These are phyloP conservation scores for Ferrisia virgata DNA, from an alignment of 2,888 invertebrate genomes.

Conservation along the genomic window DNA sequence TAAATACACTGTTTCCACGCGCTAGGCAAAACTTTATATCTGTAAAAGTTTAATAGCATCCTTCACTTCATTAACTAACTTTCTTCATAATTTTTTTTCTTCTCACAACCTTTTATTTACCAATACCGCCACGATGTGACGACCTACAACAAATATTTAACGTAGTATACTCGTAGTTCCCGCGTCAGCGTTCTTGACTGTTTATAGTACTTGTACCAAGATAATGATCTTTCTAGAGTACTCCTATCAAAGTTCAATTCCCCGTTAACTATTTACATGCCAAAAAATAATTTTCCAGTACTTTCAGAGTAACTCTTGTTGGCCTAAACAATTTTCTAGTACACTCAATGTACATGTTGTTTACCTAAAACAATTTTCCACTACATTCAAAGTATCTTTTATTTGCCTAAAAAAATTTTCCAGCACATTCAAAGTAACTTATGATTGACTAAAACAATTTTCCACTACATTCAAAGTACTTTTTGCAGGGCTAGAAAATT, in stretches of 20 bases:
- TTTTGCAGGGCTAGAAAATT: no score
- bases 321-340: no score
- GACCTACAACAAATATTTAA: neutral
- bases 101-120: conserved; percentile 9
- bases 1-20: neutral
- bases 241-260: neutral
- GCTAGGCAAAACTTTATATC: conserved; percentile 34
- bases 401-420: no score
- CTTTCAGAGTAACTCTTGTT: no score
- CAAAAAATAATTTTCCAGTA: no score
- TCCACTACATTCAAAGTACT: no score
- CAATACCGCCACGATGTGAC: neutral
- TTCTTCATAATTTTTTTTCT: conserved; percentile 37
- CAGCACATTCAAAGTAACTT: no score
- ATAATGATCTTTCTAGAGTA: neutral
- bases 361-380: no score
- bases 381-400: no score
- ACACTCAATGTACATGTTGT: no score
- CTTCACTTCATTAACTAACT: conserved; percentile 36
- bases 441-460: no score
- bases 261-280: neutral
- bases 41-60: conserved; percentile 41
- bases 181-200: neutral
- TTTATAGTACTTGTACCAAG: neutral
- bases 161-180: neutral